Percentiles rank a stretch among this genome's conserved stretches.
These are phyloP conservation scores for Gnathonemus echidnorhynchus DNA, from an alignment of 2,113 vertebrate species.

Conservation along the genomic window DNA sequence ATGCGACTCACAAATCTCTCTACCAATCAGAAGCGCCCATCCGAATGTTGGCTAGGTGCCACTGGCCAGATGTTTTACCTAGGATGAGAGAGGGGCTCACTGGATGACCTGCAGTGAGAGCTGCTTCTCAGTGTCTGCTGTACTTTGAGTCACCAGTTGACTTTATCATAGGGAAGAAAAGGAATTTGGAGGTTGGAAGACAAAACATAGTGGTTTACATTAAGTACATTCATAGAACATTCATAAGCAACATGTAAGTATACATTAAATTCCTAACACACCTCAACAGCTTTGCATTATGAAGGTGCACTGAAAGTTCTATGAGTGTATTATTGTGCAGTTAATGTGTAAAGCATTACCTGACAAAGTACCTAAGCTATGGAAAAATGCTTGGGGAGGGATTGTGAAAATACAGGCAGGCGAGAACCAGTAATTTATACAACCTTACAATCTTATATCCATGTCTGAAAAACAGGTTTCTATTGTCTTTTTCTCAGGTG, in stretches of 20 bases:
- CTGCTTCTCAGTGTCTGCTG: not conserved
- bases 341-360: not conserved
- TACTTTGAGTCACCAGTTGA: not conserved
- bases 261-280: not conserved
- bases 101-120: not conserved
- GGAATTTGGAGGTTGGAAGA: not conserved
- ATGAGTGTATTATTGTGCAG: not conserved
- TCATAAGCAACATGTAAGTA: not conserved
- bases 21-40: not conserved
- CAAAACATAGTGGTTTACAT: not conserved
- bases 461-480: not conserved
- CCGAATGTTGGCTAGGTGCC: not conserved
- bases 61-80: not conserved
- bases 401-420: not conserved
- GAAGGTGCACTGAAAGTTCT: not conserved
- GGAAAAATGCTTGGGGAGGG: not conserved
- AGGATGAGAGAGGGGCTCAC: not conserved
- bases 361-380: not conserved
- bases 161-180: not conserved
- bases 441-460: not conserved
- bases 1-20: not conserved
- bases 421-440: not conserved
- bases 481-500: slow-evolving; percentile 62
- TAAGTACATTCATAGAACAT: not conserved
- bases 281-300: not conserved